These are phyloP conservation scores for Sipha flava DNA, from an alignment of 1,140 invertebrate species.

Conservation along the genomic window DNA sequence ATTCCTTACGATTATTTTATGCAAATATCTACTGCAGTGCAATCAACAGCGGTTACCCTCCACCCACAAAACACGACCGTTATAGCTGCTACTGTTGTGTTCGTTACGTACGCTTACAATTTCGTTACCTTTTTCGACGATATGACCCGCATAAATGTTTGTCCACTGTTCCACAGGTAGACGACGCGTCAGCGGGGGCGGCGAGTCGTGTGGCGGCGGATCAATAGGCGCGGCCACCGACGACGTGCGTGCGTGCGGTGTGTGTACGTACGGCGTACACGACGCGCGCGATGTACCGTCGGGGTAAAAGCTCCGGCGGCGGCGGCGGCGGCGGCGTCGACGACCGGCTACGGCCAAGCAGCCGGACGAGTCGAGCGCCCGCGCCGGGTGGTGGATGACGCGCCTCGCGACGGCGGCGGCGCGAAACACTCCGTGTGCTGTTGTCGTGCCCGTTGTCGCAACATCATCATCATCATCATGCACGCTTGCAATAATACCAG, in stretches of 20 bases:
- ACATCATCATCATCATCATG: no score
- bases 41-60: no score
- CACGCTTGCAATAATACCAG: no score
- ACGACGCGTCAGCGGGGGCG: conserved; percentile 6
- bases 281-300: neutral
- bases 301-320: neutral
- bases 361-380: no score
- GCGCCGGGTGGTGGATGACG: neutral
- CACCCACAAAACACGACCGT: no score
- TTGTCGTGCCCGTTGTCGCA: no score
- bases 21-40: no score
- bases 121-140: conserved; percentile 18
- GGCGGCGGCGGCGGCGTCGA: neutral
- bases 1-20: no score
- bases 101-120: neutral
- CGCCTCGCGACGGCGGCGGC: neutral
- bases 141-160: conserved; percentile 18
- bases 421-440: neutral
- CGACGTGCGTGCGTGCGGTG: neutral
- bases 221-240: neutral
- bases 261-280: neutral
- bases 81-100: neutral
- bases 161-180: conserved; percentile 6
- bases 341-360: no score
- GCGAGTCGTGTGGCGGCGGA: neutral